These are phyloP conservation scores for Catostomus latipinnis DNA, from an alignment of 2,797 vertebrate genomes.

Conservation along the genomic window DNA sequence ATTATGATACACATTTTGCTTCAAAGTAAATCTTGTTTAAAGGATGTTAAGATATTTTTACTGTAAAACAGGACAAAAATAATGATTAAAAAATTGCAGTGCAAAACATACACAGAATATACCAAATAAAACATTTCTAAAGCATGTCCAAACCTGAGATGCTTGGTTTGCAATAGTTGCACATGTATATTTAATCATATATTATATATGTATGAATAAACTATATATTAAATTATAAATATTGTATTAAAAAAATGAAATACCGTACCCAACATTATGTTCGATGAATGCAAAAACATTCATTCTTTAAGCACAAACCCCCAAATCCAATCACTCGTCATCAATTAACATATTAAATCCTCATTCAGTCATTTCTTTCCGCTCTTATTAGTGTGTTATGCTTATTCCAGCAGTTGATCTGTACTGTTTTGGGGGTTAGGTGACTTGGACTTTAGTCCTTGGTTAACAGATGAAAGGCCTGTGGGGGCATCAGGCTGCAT, in stretches of 20 bases:
- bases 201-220: neutral
- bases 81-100: too few species aligned
- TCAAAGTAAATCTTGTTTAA: too few species aligned
- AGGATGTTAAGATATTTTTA: too few species aligned
- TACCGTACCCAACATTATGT: too few species aligned
- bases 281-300: constrained; percentile 16
- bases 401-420: constrained; percentile 44
- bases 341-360: constrained; percentile 50
- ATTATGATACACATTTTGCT: too few species aligned
- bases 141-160: neutral
- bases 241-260: too few species aligned
- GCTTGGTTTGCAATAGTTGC: neutral
- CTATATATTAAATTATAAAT: neutral
- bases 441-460: constrained; percentile 51
- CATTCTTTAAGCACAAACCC: neutral
- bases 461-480: constrained; percentile 78
- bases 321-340: constrained; percentile 25
- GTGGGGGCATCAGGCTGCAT: constrained; percentile 60
- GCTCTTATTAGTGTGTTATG: constrained; percentile 56
- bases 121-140: neutral
- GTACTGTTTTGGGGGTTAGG: constrained; percentile 26
- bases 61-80: too few species aligned
- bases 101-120: too few species aligned
- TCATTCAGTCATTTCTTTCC: constrained; percentile 54
- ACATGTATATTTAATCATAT: too few species aligned